Evolutionary conservation across 2,888 invertebrate species (phyloP).

Genomic region (Unio delphinus): DNA sequence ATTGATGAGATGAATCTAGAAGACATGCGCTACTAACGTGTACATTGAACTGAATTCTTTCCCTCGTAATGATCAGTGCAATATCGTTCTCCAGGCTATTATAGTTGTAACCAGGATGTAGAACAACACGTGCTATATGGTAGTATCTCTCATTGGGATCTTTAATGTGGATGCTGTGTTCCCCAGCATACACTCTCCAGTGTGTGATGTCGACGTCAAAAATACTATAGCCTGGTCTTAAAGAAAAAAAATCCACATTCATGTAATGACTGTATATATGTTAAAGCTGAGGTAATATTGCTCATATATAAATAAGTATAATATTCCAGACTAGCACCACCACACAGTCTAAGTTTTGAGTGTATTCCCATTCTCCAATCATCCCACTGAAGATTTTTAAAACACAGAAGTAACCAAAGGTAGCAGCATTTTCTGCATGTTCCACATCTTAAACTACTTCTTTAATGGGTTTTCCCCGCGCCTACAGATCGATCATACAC

Average conservation of each 20-base stretch:
- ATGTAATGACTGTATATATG: no score
- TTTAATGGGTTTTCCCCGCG: no score
- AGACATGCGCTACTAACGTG: constrained; percentile 21
- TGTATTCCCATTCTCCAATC: no score
- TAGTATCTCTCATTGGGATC: constrained; percentile 27
- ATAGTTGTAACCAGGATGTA: constrained; percentile 28
- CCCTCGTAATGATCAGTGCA: constrained; percentile 20
- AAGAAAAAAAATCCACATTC: not conserved
- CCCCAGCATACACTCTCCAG: constrained; percentile 30
- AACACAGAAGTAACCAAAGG: no score
- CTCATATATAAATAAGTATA: no score
- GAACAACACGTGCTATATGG: constrained; percentile 21
- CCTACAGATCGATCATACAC: no score
- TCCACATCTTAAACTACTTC: no score
- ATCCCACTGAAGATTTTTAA: no score
- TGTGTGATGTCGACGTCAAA: constrained; percentile 22
- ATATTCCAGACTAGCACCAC: no score
- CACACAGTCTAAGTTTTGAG: no score
- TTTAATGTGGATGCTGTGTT: constrained; percentile 23
- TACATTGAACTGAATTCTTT: constrained; percentile 28
- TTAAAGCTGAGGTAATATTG: no score
- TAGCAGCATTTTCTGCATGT: no score
- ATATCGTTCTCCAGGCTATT: constrained; percentile 30
- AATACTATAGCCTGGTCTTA: constrained; percentile 18
- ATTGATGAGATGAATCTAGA: constrained; percentile 13